Percentiles rank a stretch among this genome's conserved stretches.
Conservation (phyloP, 2,113 vertebrate species). For the Scomber scombrus region DNA sequence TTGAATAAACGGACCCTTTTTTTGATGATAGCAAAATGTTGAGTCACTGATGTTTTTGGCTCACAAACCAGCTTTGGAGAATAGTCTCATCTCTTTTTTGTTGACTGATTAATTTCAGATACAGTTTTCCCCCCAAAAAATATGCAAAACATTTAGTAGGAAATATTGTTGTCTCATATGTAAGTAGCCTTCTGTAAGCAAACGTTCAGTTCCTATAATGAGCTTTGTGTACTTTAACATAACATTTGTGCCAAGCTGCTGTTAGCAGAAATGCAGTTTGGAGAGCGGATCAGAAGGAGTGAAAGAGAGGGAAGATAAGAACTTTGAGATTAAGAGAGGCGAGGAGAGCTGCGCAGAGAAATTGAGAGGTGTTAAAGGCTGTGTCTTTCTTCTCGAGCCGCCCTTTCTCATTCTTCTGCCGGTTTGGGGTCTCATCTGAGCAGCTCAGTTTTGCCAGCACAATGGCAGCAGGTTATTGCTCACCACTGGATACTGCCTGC, state of each 20-base stretch:
- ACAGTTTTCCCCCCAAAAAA: neutral
- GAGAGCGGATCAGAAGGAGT: slow-evolving; percentile 5
- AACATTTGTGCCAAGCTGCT: neutral
- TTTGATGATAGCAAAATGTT: neutral
- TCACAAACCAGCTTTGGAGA: neutral
- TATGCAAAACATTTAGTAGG: slow-evolving; percentile 2
- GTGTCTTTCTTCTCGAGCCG: neutral
- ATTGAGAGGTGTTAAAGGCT: slow-evolving; percentile 26
- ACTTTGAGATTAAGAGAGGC: slow-evolving; percentile 34
- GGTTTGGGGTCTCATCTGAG: slow-evolving; percentile 23
- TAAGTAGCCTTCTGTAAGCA: no score
- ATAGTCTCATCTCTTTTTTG: neutral
- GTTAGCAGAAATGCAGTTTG: neutral
- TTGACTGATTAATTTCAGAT: neutral
- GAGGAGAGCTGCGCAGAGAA: slow-evolving; percentile 29
- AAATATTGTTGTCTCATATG: neutral
- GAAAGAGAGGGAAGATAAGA: slow-evolving; percentile 25
- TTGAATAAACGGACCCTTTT: neutral
- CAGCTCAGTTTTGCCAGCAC: neutral
- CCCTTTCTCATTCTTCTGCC: neutral
- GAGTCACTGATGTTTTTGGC: neutral
- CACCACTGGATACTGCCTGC: slow-evolving; percentile 45
- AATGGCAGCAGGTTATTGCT: slow-evolving; percentile 30
- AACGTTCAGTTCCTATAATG: neutral
- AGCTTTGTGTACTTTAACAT: neutral